Percentiles rank a stretch among this genome's conserved stretches.
phyloP scores from a whole-genome alignment of 1,140 invertebrate genomes.

The Bactericera cockerelli region DNA sequence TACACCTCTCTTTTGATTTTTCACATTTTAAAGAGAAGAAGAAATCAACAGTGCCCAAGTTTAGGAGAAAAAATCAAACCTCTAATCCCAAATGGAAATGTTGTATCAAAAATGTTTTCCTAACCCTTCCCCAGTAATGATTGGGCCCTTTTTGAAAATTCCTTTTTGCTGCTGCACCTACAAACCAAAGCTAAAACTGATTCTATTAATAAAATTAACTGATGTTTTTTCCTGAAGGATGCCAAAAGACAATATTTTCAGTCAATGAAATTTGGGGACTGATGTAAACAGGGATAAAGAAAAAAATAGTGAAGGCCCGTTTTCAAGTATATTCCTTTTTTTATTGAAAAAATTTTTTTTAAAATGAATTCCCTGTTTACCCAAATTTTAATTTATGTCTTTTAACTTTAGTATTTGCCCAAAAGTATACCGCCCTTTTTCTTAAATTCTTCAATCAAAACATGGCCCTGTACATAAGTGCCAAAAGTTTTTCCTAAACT shows the following conservation, averaged over 20 bases:
- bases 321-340: slow-evolving; percentile 83
- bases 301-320: slow-evolving; percentile 97
- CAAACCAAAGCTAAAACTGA: slow-evolving; percentile 96
- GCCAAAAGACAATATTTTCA: slow-evolving; percentile 92
- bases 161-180: slow-evolving; percentile 88
- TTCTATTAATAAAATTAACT: slow-evolving; percentile 93
- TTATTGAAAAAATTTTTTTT: slow-evolving; percentile 94
- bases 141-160: slow-evolving; percentile 94
- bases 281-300: slow-evolving; percentile 97
- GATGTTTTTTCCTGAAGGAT: slow-evolving; percentile 94
- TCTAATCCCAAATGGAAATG: slow-evolving; percentile 69
- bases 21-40: slow-evolving; percentile 68
- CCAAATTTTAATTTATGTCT: slow-evolving; percentile 99
- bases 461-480: slow-evolving; percentile 85
- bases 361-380: slow-evolving; percentile 98
- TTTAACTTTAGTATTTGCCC: slow-evolving; percentile 95
- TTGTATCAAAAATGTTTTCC: slow-evolving; percentile 83
- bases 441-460: slow-evolving; percentile 99
- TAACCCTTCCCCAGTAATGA: slow-evolving; percentile 91
- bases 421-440: slow-evolving; percentile 97
- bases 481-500: slow-evolving; percentile 88
- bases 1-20: slow-evolving; percentile 68
- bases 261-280: slow-evolving; percentile 87
- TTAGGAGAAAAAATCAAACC: slow-evolving; percentile 46
- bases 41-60: slow-evolving; percentile 55